Base-by-base conservation (phyloP, 2,888 invertebrate species). In the Tanytarsus gracilentus region DNA sequence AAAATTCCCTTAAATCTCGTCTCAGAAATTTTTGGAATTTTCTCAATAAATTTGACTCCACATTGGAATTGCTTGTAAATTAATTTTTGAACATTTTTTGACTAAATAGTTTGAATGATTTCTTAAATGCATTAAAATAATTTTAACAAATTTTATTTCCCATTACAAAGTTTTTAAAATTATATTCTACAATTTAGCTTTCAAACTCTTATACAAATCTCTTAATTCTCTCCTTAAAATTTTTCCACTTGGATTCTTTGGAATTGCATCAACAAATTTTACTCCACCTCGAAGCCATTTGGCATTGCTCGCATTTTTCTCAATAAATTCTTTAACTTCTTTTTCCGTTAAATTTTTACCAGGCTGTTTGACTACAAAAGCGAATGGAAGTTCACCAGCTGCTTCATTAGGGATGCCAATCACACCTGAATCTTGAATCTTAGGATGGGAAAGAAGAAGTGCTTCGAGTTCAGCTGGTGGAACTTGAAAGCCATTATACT, bases 381-480 rank as follows among this genome's bases (percentile, higher is more conserved):
- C 89, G 63, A 81, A 66, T 7, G 89, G 88, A 60, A 88, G 72
- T 70, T 89, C 88, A 11, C 90, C 90, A 39, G 84, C 82, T 51
- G 68, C 69, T 67, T 83, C 84, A 70, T 90, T 80, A 0, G 87
- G 84, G 55, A 80, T 70, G 16, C 91, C 93, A 67, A 91, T 80
- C 30, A 94, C 93, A 30, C 86, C 92, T 25, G 78, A 82, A 66
- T 89, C 88, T 52, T 78, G 76, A 53, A 89, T 78, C 23, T 76
- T 77, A 1, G 78, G 74, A 72, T 84, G 83, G 53, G 78, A 78
- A 56, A 86, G 72, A 50, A 90, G 69, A 48, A 89, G 66, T 27
- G 81, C 82, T 71, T 91, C 90, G 29, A 91, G 68, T 71, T 90
- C 90, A 1, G 88, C 87, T 4, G 89, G 89, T 2, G 88, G 82